Evolutionary conservation across 2,888 invertebrate genomes (phyloP).

Genomic region (Spialia ferax): DNA sequence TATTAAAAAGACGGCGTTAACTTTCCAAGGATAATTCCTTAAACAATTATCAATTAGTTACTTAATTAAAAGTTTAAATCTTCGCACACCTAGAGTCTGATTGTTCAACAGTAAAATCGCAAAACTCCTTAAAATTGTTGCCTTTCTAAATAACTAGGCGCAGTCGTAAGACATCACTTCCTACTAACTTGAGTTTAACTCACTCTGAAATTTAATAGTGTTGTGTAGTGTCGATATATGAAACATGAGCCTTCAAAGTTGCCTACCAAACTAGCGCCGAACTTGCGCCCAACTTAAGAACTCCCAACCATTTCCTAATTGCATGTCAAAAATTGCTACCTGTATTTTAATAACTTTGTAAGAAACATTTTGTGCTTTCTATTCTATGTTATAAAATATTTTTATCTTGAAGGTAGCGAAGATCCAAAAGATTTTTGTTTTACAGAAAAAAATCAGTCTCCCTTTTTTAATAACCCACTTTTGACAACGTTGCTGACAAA

Average conservation of each 20-base stretch:
- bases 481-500: too few relatives aligned
- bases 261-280: slow-evolving; percentile 33
- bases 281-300: slow-evolving; percentile 29
- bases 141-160: background rate
- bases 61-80: too few relatives aligned
- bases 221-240: slow-evolving; percentile 46
- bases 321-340: slow-evolving; percentile 35
- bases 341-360: background rate
- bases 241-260: slow-evolving; percentile 39
- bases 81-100: too few relatives aligned
- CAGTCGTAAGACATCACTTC: slow-evolving; percentile 26
- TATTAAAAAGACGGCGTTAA: too few relatives aligned
- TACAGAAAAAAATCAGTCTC: too few relatives aligned
- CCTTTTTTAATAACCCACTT: too few relatives aligned
- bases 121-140: background rate
- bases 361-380: background rate
- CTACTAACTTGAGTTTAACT: slow-evolving; percentile 20
- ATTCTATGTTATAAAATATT: too few relatives aligned
- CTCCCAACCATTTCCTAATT: slow-evolving; percentile 37
- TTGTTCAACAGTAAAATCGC: background rate
- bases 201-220: slow-evolving; percentile 42
- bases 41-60: too few relatives aligned
- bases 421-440: too few relatives aligned
- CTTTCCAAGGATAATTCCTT: too few relatives aligned
- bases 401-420: too few relatives aligned